These are phyloP conservation scores for Cephus cinctus DNA, from an alignment of 1,140 invertebrate species.

Conservation along the genomic window DNA sequence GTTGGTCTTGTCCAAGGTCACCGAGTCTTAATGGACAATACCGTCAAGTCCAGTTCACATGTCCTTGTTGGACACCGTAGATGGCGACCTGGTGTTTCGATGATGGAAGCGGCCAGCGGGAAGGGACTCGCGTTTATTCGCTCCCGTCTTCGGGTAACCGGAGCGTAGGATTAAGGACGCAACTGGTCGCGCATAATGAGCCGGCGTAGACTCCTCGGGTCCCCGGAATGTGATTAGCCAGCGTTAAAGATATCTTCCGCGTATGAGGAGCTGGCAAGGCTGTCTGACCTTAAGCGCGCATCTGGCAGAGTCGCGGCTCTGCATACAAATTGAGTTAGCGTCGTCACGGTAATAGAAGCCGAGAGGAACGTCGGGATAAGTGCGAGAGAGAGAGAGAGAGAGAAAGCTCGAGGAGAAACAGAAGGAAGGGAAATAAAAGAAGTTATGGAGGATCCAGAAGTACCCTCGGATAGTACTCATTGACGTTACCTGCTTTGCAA, in stretches of 20 bases:
- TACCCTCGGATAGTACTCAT: too few relatives aligned
- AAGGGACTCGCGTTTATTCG: too few relatives aligned
- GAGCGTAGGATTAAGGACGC: background rate
- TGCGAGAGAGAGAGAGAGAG: conserved; percentile 26
- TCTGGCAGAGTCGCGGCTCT: conserved; percentile 48
- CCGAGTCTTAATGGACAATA: too few relatives aligned
- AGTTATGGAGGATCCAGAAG: too few relatives aligned
- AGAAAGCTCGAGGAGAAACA: conserved; percentile 11
- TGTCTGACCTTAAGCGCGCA: conserved; percentile 49
- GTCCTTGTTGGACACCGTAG: too few relatives aligned
- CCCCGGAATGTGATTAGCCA: conserved; percentile 39
- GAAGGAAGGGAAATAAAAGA: too few relatives aligned
- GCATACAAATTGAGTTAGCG: conserved; percentile 56
- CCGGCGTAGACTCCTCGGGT: background rate
- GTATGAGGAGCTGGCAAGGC: conserved; percentile 31
- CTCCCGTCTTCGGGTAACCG: background rate
- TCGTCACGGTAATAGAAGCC: conserved; percentile 42
- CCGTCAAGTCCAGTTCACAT: too few relatives aligned
- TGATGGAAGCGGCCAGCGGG: too few relatives aligned
- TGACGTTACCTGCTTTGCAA: too few relatives aligned
- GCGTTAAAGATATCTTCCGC: conserved; percentile 34
- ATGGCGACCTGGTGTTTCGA: too few relatives aligned
- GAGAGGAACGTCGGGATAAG: conserved; percentile 42
- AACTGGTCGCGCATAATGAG: background rate
- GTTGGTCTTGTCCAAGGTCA: too few relatives aligned